Conservation (phyloP, 2,797 vertebrate species). For the Dicrostonyx torquatus region DNA sequence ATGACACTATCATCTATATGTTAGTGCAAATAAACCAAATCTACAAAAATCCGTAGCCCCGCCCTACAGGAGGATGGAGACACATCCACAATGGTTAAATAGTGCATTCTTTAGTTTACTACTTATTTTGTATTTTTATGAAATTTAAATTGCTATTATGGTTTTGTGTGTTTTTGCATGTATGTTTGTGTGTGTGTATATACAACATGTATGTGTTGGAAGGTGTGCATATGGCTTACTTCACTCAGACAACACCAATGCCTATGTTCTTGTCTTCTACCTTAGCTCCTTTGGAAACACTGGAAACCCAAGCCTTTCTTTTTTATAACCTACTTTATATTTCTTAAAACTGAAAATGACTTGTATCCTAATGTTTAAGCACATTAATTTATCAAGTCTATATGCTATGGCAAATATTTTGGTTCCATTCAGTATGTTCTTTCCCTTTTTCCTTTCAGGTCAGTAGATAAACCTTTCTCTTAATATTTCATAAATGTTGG, state of each 20-base stretch:
- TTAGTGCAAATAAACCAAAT: neutral
- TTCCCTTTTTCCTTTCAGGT: conserved; percentile 77
- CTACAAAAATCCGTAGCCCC: neutral
- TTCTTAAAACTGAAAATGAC: neutral
- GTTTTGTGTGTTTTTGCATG: neutral
- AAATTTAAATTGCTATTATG: neutral
- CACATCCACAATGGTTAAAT: neutral
- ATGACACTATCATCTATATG: neutral
- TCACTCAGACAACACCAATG: neutral
- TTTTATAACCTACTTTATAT: conserved; percentile 9
- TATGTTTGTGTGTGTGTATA: neutral
- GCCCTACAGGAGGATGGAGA: neutral
- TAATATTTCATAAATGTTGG: conserved; percentile 80
- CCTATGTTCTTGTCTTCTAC: neutral
- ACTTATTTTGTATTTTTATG: neutral
- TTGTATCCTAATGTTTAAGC: neutral
- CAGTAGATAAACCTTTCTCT: conserved; percentile 73
- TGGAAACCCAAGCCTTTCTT: neutral
- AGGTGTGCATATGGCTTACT: neutral
- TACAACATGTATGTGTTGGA: neutral
- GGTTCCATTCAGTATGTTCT: neutral
- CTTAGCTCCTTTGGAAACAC: accelerated
- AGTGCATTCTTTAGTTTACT: neutral
- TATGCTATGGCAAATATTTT: conserved; percentile 34
- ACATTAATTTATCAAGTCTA: conserved; percentile 44